Evolutionary conservation across 2,113 vertebrate genomes (phyloP).

Genomic region (Malurus melanocephalus): DNA sequence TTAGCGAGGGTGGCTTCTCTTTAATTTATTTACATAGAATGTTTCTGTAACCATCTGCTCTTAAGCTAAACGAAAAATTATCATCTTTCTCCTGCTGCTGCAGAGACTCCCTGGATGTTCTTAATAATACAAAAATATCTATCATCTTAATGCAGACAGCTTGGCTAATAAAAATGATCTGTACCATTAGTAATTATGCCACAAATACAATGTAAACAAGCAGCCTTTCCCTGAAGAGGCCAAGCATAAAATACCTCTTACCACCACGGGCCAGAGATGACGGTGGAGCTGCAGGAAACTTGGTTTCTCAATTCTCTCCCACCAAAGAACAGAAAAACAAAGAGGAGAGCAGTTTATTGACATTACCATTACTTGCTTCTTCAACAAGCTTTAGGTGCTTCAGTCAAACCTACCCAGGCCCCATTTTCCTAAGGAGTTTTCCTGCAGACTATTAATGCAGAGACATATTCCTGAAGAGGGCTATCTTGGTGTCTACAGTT

Average conservation of each 20-base stretch:
- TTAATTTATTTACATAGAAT: conserved; percentile 69
- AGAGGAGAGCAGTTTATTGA: background rate
- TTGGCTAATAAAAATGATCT: conserved; percentile 78
- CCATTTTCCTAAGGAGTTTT: background rate
- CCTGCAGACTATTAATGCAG: background rate
- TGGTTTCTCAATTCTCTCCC: background rate
- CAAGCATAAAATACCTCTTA: conserved; percentile 11
- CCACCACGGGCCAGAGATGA: background rate
- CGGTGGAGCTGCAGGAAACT: background rate
- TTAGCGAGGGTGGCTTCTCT: conserved; percentile 43
- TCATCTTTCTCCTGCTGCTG: conserved; percentile 58
- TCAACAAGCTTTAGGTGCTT: background rate
- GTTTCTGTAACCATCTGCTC: conserved; percentile 74
- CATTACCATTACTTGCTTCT: background rate
- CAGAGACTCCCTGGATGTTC: conserved; percentile 65
- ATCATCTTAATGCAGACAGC: conserved; percentile 77
- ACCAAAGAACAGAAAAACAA: background rate
- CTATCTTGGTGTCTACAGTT: background rate
- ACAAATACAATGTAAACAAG: conserved; percentile 69
- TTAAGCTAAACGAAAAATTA: conserved; percentile 75
- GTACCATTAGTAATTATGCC: conserved; percentile 70
- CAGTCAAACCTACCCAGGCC: background rate
- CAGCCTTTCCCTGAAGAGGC: background rate
- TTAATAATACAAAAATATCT: conserved; percentile 68
- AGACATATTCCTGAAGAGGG: background rate